Base-by-base conservation (phyloP, 2,113 vertebrate species). In the Gasterosteus nipponicus region DNA sequence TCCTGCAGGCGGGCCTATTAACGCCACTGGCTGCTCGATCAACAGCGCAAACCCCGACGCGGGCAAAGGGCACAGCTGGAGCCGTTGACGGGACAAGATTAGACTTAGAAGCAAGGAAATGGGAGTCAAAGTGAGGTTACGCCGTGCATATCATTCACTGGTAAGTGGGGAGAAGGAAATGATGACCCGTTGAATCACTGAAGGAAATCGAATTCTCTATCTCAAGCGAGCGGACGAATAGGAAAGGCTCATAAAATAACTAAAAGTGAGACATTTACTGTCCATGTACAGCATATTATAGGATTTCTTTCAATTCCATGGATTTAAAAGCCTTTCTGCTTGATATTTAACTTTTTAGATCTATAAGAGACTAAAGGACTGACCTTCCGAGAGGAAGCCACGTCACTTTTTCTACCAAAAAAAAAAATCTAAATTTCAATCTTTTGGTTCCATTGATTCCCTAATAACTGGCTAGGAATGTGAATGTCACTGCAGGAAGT, bases 401-500 rank as follows among this genome's bases (percentile, higher is more conserved):
- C 51, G 58, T 39, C 88, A 92, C 92, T 93, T 92, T 83, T 83
- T 83, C 54, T 47, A 81, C 86, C 5, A 38, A 33, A 33, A 33
- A 33, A 38, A 7, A 38, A 91, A 92, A 92, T 93, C 92, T 86
- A 88, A 93, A 92, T 89, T 89, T 91, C 88, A 87, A 91, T 93
- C 91, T 89, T 88, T 88, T 88, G 86, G 80, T 74, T 79, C 75
- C 79, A 94, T 94, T 91, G 94, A 95, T 95, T 94, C 75, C 47
- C 39, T 71, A 88, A 93, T 92, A 92, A 89, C 91, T 81, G 86
- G 69, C 42, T 26, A 81, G 68, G 87, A 91, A 92, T 92, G 91
- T 93, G 93, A 95, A 95, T 95, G 94, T 95, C 94, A 95, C 90
- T 57, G 90, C 85, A 84, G 89, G 92, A 94, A 93, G 91, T 89